Conservation (phyloP, 2,797 vertebrate species). For the Schizopygopsis malacanthus region DNA sequence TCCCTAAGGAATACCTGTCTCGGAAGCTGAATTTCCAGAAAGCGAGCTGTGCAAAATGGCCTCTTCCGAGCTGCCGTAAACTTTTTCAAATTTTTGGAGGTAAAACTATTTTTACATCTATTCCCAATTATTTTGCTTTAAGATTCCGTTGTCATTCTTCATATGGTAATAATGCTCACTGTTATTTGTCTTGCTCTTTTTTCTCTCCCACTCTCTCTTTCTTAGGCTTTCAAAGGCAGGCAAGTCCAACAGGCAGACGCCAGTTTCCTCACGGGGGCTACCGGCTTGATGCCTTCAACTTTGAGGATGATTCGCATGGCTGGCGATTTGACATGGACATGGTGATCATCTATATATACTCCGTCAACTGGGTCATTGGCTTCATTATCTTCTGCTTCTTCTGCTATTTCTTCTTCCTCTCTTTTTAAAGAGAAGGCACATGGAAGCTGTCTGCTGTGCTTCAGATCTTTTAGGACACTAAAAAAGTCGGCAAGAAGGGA, state of each 20-base stretch:
- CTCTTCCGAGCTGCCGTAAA: constrained; percentile 79
- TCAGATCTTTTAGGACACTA: background rate
- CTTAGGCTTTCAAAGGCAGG: constrained; percentile 84
- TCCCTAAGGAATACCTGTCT: constrained; percentile 79
- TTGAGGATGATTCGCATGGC: constrained; percentile 84
- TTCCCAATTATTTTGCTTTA: background rate
- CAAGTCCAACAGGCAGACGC: constrained; percentile 80
- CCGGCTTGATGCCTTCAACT: constrained; percentile 86
- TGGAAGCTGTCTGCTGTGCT: background rate
- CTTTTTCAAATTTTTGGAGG: constrained; percentile 79
- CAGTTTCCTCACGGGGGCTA: constrained; percentile 89
- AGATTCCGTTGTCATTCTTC: background rate
- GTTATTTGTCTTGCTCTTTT: constrained; percentile 44
- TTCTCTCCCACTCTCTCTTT: constrained; percentile 42
- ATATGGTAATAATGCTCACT: background rate
- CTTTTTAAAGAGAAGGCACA: constrained; percentile 64
- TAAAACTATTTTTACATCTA: constrained; percentile 47
- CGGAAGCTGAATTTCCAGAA: constrained; percentile 81
- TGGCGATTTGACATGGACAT: constrained; percentile 95
- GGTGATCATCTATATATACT: constrained; percentile 96
- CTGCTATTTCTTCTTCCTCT: constrained; percentile 91
- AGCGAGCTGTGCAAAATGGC: constrained; percentile 80
- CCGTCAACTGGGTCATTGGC: constrained; percentile 94
- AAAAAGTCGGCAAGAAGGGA: constrained; percentile 7
- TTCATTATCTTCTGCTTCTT: constrained; percentile 92